Percentiles rank a stretch among this genome's conserved stretches.
Evolutionary conservation across 2,888 invertebrate species (phyloP).

Genomic region (Drosophila birchii): DNA sequence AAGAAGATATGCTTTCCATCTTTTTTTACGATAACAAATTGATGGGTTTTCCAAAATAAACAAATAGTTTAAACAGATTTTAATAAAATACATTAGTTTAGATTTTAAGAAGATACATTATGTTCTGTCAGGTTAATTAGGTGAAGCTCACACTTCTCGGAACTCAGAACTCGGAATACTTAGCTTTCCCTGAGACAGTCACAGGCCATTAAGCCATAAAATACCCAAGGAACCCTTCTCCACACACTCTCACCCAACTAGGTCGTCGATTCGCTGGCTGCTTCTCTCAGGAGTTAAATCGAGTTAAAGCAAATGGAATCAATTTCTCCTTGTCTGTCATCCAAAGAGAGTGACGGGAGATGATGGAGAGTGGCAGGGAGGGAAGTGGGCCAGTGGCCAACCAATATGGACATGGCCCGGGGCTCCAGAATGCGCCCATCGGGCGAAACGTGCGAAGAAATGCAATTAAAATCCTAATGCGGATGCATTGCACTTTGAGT

Average conservation of each 20-base stretch:
- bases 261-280: slow-evolving; percentile 12
- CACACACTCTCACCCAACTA: slow-evolving; percentile 20
- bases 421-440: slow-evolving; percentile 29
- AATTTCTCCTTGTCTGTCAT: slow-evolving; percentile 41
- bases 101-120: slow-evolving; percentile 1
- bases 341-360: slow-evolving; percentile 14
- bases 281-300: slow-evolving; percentile 13
- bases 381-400: slow-evolving; percentile 35
- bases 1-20: slow-evolving; percentile 5
- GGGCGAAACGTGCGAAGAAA: slow-evolving; percentile 38
- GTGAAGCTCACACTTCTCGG: background rate
- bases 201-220: slow-evolving; percentile 10
- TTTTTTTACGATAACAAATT: background rate
- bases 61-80: background rate
- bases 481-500: slow-evolving; percentile 30
- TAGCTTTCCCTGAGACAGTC: slow-evolving; percentile 17
- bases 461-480: slow-evolving; percentile 46
- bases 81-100: background rate
- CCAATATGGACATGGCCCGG: slow-evolving; percentile 40
- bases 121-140: background rate
- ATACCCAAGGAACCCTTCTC: slow-evolving; percentile 23
- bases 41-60: background rate
- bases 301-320: slow-evolving; percentile 27
- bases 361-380: slow-evolving; percentile 22
- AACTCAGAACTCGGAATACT: too few relatives aligned